Evolutionary conservation across 2,797 vertebrate species (phyloP).

Genomic region (Pipistrellus pygmaeus): DNA sequence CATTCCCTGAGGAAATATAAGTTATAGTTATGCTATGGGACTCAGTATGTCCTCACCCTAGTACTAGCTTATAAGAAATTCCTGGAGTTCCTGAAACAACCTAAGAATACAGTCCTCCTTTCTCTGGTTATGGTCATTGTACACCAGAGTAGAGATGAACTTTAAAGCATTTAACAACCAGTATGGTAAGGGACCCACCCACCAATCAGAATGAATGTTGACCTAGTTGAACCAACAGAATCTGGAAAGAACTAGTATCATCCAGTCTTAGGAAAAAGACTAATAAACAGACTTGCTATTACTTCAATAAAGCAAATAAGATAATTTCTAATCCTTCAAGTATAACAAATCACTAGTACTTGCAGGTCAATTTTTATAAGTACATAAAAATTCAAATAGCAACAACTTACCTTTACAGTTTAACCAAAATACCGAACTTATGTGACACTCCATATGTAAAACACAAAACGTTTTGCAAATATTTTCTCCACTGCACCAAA

Average conservation of each 20-base stretch:
- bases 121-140: background rate
- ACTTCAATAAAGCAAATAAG: slow-evolving; percentile 55
- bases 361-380: slow-evolving; percentile 12
- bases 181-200: background rate
- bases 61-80: background rate
- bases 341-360: background rate
- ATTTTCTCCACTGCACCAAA: slow-evolving; percentile 92
- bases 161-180: slow-evolving; percentile 31
- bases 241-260: background rate
- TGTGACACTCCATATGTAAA: slow-evolving; percentile 87
- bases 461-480: slow-evolving; percentile 93
- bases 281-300: background rate
- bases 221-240: background rate
- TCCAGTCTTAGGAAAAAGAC: background rate
- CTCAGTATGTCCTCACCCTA: background rate
- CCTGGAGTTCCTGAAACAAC: background rate
- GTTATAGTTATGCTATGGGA: background rate
- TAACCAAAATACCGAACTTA: slow-evolving; percentile 92
- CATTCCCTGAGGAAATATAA: background rate
- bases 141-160: slow-evolving; percentile 3
- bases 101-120: slow-evolving; percentile 10
- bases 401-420: slow-evolving; percentile 93
- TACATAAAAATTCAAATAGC: slow-evolving; percentile 55
- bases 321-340: slow-evolving; percentile 44
- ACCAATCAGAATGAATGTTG: background rate